Evolutionary conservation across 2,888 invertebrate species (phyloP).

Genomic region (Plagodis pulveraria): DNA sequence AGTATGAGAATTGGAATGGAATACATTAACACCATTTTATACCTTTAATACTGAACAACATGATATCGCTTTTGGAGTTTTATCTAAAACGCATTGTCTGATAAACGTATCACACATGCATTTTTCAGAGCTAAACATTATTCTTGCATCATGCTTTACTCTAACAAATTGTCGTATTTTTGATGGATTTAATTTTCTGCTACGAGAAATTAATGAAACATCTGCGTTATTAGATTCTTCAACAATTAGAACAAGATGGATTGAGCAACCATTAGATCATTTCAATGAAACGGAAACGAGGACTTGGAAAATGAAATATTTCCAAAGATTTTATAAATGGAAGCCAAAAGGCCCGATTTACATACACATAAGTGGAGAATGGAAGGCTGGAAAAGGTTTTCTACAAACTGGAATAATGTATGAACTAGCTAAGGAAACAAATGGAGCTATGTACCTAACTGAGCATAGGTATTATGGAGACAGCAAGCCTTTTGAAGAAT

Average conservation of each 20-base stretch:
- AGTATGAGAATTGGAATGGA: constrained; percentile 20
- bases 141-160: constrained; percentile 40
- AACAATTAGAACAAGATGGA: constrained; percentile 52
- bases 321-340: constrained; percentile 63
- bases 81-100: not conserved
- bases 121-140: constrained; percentile 34
- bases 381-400: constrained; percentile 53
- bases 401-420: constrained; percentile 62
- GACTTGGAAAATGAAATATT: constrained; percentile 71
- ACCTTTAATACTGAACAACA: constrained; percentile 9
- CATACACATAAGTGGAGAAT: constrained; percentile 68
- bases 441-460: constrained; percentile 66
- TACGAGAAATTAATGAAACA: constrained; percentile 47
- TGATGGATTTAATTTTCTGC: constrained; percentile 52
- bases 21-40: constrained; percentile 8
- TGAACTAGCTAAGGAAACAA: constrained; percentile 70
- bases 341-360: constrained; percentile 63
- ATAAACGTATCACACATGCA: constrained; percentile 33
- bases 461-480: constrained; percentile 77
- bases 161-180: constrained; percentile 47
- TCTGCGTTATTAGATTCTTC: constrained; percentile 38
- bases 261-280: constrained; percentile 68
- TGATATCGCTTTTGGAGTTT: not conserved
- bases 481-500: constrained; percentile 64
- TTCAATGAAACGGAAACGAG: constrained; percentile 57